Evolutionary conservation across 2,888 invertebrate genomes (phyloP), one percentile per base, ranked within the genome.

Genomic region (Drosophila setosimentum): DNA sequence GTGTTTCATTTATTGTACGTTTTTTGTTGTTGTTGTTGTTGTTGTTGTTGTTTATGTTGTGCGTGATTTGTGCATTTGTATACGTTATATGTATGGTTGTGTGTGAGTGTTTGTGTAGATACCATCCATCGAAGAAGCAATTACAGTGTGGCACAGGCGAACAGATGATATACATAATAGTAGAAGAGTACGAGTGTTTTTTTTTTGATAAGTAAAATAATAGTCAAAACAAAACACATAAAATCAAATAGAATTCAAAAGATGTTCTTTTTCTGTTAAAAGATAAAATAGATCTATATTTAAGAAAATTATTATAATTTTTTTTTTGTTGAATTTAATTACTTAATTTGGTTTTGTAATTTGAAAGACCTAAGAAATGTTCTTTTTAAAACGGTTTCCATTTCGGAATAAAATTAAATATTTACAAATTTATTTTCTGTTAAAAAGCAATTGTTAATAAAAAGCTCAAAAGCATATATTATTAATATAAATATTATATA

Each of bases 41-140:
- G n/a, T 13, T 45, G 11, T 48, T 33, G 54, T 48, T 32, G 54
- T 64, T 21, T 65, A 16, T 53, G 24, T 48, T 32, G 59, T 54
- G 63, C 18, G 37, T 55, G 16, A n/a, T 65, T 68, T 68, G 61
- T 73, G 58, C 18, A 53, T 62, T 40, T 67, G 42, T 63, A 35
- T 55, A 32, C 21, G 45, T 45, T 45, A 53, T 67, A 27, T 68
- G 58, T 68, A 53, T 27, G 42, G 45, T 61, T 35, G 53, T 51
- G 21, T 69, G 57, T 75, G 60, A 69, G 35, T 63, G 55, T 73
- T 65, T 71, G 71, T 74, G 71, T 85, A 80, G 85, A 82, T 87
- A 92, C 90, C 92, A 92, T 92, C 92, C 92, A 92, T 92, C 92
- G 92, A 75, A 82, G 89, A 92, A 92, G 92, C 92, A 89, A 90